Evolutionary conservation across 2,797 vertebrate species (phyloP).

Genomic region (Hylomyscus alleni): DNA sequence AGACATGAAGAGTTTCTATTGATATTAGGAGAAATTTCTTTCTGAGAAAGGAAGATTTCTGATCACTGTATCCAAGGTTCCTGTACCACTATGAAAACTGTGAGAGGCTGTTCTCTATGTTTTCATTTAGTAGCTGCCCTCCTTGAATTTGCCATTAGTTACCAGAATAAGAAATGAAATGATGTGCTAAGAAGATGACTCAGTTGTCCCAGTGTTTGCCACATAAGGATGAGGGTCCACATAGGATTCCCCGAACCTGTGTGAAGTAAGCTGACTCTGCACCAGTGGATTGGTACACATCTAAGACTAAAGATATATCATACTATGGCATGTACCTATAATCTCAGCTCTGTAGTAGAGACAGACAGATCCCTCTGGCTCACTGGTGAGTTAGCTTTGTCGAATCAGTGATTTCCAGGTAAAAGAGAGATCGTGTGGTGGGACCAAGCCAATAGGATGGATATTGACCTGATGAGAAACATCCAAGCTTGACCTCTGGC

Average conservation of each 20-base stretch:
- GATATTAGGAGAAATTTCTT: neutral
- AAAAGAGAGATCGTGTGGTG: neutral
- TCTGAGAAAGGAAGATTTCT: slow-evolving; percentile 29
- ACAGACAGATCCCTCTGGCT: neutral
- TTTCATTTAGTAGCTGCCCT: neutral
- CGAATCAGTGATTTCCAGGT: neutral
- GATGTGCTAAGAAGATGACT: neutral
- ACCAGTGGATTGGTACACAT: neutral
- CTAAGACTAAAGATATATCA: neutral
- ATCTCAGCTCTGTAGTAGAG: too few species aligned
- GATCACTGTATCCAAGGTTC: neutral
- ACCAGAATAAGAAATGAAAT: neutral
- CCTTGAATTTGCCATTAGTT: neutral
- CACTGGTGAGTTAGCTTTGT: neutral
- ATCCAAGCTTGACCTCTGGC: neutral
- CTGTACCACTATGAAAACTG: neutral
- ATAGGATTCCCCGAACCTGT: neutral
- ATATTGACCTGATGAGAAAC: neutral
- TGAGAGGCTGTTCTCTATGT: neutral
- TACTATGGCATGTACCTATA: neutral
- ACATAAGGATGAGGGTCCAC: too few species aligned
- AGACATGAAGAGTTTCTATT: neutral
- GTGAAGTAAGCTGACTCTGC: neutral
- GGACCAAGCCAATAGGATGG: neutral
- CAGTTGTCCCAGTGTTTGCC: neutral